Percentiles rank a stretch among this genome's conserved stretches.
phyloP scores from a whole-genome alignment of 2,797 vertebrate genomes.

The Brachyalestes nurse region DNA sequence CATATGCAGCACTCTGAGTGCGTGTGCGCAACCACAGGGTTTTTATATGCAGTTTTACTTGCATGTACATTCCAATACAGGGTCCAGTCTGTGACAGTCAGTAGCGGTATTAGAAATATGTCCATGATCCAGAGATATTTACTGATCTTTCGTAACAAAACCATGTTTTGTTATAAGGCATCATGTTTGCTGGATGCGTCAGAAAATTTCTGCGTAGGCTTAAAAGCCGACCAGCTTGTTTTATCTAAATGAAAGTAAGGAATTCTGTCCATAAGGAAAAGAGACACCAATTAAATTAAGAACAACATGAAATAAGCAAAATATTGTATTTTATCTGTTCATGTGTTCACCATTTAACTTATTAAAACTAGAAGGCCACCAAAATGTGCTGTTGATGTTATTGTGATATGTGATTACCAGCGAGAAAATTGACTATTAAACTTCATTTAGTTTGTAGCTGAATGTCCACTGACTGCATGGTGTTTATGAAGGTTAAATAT shows the following conservation, averaged over 20 bases:
- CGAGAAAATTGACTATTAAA: not conserved
- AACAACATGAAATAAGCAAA: not conserved
- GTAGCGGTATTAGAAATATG: not conserved
- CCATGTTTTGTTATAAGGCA: not conserved
- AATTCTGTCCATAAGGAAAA: constrained; percentile 10
- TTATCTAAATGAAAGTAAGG: not conserved
- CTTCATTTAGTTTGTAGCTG: constrained; percentile 19
- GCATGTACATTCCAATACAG: not conserved
- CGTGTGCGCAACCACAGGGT: not conserved
- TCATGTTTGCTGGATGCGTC: not conserved
- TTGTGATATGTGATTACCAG: constrained; percentile 3
- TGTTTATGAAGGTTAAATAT: not conserved
- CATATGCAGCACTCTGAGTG: too few species aligned
- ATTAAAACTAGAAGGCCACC: not conserved
- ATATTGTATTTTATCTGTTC: not conserved
- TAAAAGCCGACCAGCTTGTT: not conserved
- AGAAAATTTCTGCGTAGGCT: not conserved
- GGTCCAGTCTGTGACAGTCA: not conserved
- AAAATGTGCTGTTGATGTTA: not conserved
- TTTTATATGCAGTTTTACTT: not conserved
- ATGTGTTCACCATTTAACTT: not conserved
- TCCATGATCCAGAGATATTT: not conserved
- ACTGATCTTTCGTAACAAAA: not conserved
- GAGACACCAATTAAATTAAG: not conserved
- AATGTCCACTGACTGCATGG: constrained; percentile 8